Base-by-base conservation (phyloP, 2,888 invertebrate genomes). In the Sminthurinus aureus region DNA sequence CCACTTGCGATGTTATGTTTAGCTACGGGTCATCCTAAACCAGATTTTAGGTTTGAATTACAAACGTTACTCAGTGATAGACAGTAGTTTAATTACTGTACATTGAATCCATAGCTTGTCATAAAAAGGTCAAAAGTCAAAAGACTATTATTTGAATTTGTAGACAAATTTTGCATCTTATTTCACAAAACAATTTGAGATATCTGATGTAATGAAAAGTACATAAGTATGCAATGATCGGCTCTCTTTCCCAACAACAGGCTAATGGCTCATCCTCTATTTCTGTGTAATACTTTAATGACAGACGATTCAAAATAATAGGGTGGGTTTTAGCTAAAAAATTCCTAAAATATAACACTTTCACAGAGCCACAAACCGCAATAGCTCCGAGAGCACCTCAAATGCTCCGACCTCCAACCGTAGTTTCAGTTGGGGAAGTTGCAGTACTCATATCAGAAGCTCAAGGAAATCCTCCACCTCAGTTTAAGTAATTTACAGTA, bases 31-130 rank as follows among this genome's bases (percentile, higher is more conserved):
- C 85, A 84, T 77, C 85, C 86, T 1, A 67, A 89, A 92, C 87
- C 93, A 93, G 92, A 93, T 94, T 94, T 94, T 92, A 69, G 82
- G 82, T 82, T 20, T 18, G 78, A 22, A 22, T 18, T 64, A 64
- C 64, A 64, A 2, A 38, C 38, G 6, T 38, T 38, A 38, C 38
- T 38, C 1, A 38, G 6, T 38, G 38, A 38, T 38, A 38, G 38
- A 4, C 38, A 6, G 38, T 38, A 6, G 3, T 4, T 38, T 38
- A 6, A 38, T 6, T 38, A 38, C 3, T 38, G 38, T 4, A 38
- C 6, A 38, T 38, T 38, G 38, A 38, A 38, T 38, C 6, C 38
- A 38, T 38, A 6, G 38, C 38, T 38, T 4, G 3, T 38, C 38
- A 38, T 38, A 6, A 38, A 38, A 38, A 38, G 38, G 38, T 38